phyloP scores from a whole-genome alignment of 2,113 vertebrate genomes.

The Glareola pratincola region DNA sequence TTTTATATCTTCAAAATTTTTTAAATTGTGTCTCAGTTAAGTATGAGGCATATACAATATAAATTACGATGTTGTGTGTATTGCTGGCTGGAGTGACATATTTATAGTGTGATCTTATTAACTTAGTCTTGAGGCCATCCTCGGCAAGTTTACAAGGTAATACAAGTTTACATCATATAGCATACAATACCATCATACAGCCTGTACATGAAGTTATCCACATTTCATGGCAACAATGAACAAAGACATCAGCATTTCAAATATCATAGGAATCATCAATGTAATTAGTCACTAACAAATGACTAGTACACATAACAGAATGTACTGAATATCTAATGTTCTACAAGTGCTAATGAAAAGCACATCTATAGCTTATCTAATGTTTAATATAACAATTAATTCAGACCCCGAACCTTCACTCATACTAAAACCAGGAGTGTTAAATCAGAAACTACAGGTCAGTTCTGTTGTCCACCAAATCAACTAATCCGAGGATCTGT shows the following conservation, averaged over 20 bases:
- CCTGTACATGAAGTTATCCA: background rate
- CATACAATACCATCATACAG: background rate
- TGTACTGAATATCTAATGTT: background rate
- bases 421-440: background rate
- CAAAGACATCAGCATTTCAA: background rate
- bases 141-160: background rate
- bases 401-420: background rate
- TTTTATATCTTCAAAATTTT: background rate
- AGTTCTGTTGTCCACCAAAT: background rate
- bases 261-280: background rate
- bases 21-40: background rate
- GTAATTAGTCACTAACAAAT: conserved; percentile 11
- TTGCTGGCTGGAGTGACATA: background rate
- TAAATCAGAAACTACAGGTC: background rate
- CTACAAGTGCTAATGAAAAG: background rate
- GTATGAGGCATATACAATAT: background rate
- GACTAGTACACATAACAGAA: background rate
- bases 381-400: background rate
- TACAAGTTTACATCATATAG: background rate
- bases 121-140: background rate
- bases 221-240: background rate
- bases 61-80: background rate
- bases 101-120: background rate
- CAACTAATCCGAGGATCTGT: background rate
- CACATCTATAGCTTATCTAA: background rate